A percentile compares a stretch with the other conserved stretches of the same genome.
Evolutionary conservation across 2,797 vertebrate species (phyloP).

Genomic region (Darevskia mixta): DNA sequence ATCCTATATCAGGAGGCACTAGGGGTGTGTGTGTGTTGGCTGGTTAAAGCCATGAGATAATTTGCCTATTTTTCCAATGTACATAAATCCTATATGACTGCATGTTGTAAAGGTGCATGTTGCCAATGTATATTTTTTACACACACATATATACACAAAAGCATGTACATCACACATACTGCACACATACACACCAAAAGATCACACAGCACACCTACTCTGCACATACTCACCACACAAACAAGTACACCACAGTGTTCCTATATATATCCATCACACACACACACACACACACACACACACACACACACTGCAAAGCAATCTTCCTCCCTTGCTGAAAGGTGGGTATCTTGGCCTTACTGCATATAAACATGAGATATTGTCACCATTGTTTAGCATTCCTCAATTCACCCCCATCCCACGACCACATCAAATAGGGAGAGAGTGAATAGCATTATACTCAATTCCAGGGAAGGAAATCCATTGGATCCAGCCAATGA

Average conservation of each 20-base stretch:
- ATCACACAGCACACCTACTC: too few relatives aligned
- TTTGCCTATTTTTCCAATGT: background rate
- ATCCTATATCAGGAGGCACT: constrained; percentile 27
- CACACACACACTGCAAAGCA: background rate
- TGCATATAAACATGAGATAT: background rate
- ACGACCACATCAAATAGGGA: background rate
- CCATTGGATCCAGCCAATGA: background rate
- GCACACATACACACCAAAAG: too few relatives aligned
- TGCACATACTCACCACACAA: too few relatives aligned
- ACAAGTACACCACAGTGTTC: too few relatives aligned
- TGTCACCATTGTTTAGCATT: background rate
- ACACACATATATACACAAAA: too few relatives aligned
- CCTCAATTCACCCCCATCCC: background rate
- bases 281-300: too few relatives aligned
- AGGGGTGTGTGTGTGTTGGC: background rate
- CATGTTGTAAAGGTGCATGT: background rate
- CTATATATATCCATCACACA: too few relatives aligned
- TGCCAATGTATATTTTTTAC: background rate
- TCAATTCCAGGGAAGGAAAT: background rate
- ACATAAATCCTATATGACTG: background rate
- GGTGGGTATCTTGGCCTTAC: background rate
- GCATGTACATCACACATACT: too few relatives aligned
- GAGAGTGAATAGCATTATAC: background rate
- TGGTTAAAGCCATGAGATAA: background rate
- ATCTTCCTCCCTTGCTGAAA: background rate